Conservation (phyloP, 2,113 vertebrate species). For the Paradoxurus hermaphroditus region DNA sequence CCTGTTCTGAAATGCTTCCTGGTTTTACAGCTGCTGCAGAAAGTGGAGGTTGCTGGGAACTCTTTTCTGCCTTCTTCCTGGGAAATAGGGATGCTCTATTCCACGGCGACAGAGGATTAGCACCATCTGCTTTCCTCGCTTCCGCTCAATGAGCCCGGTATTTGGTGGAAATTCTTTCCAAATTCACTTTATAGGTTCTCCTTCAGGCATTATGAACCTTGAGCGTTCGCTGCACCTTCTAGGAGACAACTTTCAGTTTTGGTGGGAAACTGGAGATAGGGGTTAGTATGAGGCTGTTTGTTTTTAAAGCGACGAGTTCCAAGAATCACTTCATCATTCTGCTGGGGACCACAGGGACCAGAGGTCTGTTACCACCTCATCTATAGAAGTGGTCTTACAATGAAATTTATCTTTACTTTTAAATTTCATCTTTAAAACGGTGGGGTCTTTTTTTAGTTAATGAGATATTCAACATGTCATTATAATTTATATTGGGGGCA, state of each 20-base stretch:
- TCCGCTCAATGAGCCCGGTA: neutral
- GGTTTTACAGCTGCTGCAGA: neutral
- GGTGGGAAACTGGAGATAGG: neutral
- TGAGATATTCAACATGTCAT: neutral
- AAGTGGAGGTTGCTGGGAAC: neutral
- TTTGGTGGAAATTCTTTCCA: neutral
- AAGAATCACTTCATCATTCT: neutral
- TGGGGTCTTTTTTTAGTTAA: neutral
- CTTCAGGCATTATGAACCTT: neutral
- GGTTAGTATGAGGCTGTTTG: neutral
- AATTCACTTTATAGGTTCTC: neutral
- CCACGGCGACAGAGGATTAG: neutral
- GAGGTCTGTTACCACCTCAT: neutral
- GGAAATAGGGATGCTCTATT: neutral
- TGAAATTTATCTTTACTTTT: neutral
- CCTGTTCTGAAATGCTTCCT: neutral
- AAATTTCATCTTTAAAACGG: neutral
- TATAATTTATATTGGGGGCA: neutral
- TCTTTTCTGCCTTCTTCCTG: neutral
- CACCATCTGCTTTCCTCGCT: rapidly evolving
- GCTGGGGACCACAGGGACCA: neutral
- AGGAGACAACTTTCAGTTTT: neutral
- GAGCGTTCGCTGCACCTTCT: neutral
- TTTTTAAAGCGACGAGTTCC: neutral
- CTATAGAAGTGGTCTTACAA: neutral